Base-by-base conservation (phyloP, 2,797 vertebrate species). In the Melanotaenia trifasciata region DNA sequence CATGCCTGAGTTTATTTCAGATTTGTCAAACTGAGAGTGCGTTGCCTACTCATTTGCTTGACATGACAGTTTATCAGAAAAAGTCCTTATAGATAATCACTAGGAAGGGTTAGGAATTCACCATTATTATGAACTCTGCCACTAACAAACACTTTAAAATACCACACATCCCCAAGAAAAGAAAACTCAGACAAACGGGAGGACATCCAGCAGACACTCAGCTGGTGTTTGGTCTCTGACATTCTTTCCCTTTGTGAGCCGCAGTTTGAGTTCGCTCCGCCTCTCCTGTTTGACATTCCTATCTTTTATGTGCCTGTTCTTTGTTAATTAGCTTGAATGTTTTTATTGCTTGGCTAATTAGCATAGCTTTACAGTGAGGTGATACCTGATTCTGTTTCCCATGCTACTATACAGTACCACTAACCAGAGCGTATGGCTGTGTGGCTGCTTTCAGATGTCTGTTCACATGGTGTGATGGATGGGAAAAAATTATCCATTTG, bases 301-400 rank as follows among this genome's bases (percentile, higher is more conserved):
- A 76, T 67, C 72, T 74, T 80, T 86, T 76, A 69, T 79, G 47
- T 35, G 70, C 57, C 83, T 74, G 83, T 79, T 88, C 83, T 78
- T 75, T 87, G 81, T 88, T 91, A 87, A 90, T 92, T 85, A 85
- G 79, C 77, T 36, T 24, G 68, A 64, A 60, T 89, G 86, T 88
- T 89, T 91, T 91, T 87, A 90, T 86, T 87, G 87, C 84, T 5
- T 1, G 57, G 79, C 59, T 83, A 88, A 90, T 93, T 91, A 91
- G 79, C 85, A 84, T 82, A 79, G 81, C 83, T 88, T 85, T 79
- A 77, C 80, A 84, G 81, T 79, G 84, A 84, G 66, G 82, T 58
- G 80, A 85, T 85, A 85, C 83, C 78, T 78, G 77, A 70, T 63
- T 78, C 51, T 78, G 73, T 71, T 87, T 86, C 85, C 80, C 84